These are phyloP conservation scores for Sympetrum striolatum DNA, from an alignment of 2,888 invertebrate genomes.

Conservation along the genomic window DNA sequence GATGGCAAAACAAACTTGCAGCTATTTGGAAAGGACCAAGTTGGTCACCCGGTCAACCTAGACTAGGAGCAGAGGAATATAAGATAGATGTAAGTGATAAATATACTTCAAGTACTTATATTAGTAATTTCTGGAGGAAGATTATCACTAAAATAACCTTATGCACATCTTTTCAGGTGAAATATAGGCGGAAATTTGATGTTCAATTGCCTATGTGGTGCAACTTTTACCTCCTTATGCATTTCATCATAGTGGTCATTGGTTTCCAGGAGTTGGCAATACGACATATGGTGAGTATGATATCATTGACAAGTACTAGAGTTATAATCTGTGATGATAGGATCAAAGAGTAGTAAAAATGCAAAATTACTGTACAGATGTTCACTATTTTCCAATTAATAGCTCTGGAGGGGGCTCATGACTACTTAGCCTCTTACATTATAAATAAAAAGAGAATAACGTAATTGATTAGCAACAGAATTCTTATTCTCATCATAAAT, in stretches of 20 bases:
- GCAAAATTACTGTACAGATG: too few species aligned
- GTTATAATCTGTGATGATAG: not conserved
- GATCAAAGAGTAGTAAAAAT: too few species aligned
- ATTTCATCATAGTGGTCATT: constrained; percentile 71
- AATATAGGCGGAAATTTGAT: constrained; percentile 71
- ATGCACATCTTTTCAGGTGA: constrained; percentile 62
- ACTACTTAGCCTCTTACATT: too few species aligned
- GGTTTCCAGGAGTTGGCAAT: constrained; percentile 72
- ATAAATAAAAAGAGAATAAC: too few species aligned
- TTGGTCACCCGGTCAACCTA: constrained; percentile 81
- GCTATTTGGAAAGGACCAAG: constrained; percentile 86
- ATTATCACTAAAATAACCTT: not conserved
- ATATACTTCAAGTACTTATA: not conserved
- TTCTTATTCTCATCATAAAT: too few species aligned
- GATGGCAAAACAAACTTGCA: constrained; percentile 70
- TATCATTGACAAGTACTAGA: not conserved
- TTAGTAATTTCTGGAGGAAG: not conserved
- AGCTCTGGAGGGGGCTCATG: too few species aligned
- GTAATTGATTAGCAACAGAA: too few species aligned
- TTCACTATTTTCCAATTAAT: too few species aligned
- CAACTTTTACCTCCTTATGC: constrained; percentile 70
- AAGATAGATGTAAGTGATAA: constrained; percentile 73
- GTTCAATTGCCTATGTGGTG: constrained; percentile 71
- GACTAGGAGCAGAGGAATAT: constrained; percentile 77
- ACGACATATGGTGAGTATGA: constrained; percentile 66